phyloP scores from a whole-genome alignment of 2,113 vertebrate genomes.

The Daboia siamensis region DNA sequence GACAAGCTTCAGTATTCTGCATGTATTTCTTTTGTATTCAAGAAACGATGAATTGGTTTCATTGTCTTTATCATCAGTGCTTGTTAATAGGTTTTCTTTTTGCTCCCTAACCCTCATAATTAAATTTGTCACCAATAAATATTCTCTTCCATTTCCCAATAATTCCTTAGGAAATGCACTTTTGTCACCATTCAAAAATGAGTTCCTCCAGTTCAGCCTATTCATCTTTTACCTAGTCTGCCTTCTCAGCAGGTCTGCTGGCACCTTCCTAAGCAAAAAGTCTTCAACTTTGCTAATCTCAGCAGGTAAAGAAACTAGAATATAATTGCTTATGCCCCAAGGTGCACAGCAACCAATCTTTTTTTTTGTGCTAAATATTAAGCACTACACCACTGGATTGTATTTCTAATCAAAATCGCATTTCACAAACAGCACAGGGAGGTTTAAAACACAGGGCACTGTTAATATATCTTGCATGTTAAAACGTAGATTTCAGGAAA shows the following conservation, averaged over 20 bases:
- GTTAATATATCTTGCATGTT: neutral
- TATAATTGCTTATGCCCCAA: constrained; percentile 13
- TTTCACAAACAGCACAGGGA: neutral
- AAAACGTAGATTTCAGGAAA: constrained; percentile 7
- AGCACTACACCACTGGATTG: neutral
- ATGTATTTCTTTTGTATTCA: neutral
- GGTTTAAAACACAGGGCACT: neutral
- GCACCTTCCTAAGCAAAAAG: neutral
- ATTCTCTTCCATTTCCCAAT: neutral
- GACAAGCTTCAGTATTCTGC: neutral
- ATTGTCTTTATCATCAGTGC: neutral
- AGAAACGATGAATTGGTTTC: neutral
- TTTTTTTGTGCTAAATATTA: neutral
- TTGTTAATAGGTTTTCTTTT: neutral
- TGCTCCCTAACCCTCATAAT: neutral
- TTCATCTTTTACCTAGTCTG: neutral
- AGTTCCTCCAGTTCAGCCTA: neutral
- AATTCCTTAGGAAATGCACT: neutral
- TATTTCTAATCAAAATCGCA: neutral
- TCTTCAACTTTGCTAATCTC: constrained; percentile 10
- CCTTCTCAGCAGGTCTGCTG: constrained; percentile 1
- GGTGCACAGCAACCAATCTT: neutral
- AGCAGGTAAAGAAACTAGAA: neutral
- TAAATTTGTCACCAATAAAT: neutral
- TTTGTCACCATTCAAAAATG: neutral